Evolutionary conservation across 2,113 vertebrate species (phyloP), one percentile per base, ranked within the genome.

Genomic region (Pyxicephalus adspersus): DNA sequence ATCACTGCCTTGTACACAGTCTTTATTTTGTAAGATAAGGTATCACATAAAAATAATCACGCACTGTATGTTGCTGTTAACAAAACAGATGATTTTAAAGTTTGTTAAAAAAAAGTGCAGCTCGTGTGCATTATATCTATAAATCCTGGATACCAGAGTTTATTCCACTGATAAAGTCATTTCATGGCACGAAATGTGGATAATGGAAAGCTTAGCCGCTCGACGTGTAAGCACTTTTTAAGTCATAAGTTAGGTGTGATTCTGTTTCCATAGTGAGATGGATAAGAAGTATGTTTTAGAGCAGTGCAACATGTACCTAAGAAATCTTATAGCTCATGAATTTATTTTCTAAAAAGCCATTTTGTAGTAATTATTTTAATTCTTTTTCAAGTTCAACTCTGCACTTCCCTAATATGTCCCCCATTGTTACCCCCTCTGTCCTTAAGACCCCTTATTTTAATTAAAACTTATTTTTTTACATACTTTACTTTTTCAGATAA

Each of bases 71-170:
- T 45, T 45, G 38, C 38, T 45, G 51, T 38, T 26, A 26, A 23
- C 17, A 13, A 23, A 25, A 18, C 38, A 34, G 50, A 18, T 0
- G 23, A 28, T 22, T 64, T 26, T 22, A 50, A 31, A 45, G 38
- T 67, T 34, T 29, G 5, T 3, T 15, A 34, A 65, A n/a, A 16
- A 34, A 65, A 65, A 34, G 58, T 25, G 20, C 28, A 34, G 18
- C 22, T 67, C 0, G 26, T 50, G 20, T n/a, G 15, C 8, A 13
- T 23, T 23, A 67, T 67, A 16, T 65, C 4, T 29, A 34, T 65
- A 31, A 67, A 67, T 67, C 31, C 19, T 67, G 65, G 65, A 67
- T 13, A 67, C 15, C 65, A 67, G 38, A 29, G 61, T 29, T 64
- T 28, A 64, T 64, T 64, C 61, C 29, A 26, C 61, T 64, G 22